These are phyloP conservation scores for Spinibarbus caldwelli DNA, from an alignment of 2,797 vertebrate species.

Conservation along the genomic window DNA sequence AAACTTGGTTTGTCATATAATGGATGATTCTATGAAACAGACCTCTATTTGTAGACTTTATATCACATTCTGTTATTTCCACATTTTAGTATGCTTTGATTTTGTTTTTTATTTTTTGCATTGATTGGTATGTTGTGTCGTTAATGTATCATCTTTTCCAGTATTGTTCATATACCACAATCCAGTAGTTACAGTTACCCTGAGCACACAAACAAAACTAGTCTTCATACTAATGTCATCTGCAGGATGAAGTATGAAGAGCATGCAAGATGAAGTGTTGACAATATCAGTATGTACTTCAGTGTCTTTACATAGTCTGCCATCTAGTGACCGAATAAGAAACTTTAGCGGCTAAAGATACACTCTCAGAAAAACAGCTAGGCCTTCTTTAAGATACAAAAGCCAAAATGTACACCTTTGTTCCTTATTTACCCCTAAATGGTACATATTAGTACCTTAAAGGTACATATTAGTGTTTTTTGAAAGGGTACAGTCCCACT, in stretches of 20 bases:
- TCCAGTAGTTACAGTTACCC: too few species aligned
- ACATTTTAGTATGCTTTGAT: too few species aligned
- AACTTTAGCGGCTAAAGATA: too few species aligned
- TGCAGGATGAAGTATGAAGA: background rate
- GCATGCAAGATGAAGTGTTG: background rate
- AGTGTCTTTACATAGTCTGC: background rate
- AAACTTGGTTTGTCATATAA: too few species aligned
- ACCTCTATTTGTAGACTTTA: background rate
- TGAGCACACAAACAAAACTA: background rate
- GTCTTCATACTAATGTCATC: background rate
- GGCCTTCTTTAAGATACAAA: too few species aligned
- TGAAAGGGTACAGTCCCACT: background rate
- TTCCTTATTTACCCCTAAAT: background rate
- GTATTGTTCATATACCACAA: background rate
- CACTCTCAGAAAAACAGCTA: background rate
- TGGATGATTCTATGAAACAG: too few species aligned
- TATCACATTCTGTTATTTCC: background rate
- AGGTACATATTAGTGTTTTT: background rate
- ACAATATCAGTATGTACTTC: background rate
- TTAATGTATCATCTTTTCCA: background rate
- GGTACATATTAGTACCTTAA: background rate
- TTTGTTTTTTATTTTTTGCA: background rate
- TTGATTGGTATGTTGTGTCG: background rate
- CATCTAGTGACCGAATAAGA: background rate
- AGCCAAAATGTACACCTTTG: background rate